phyloP scores from a whole-genome alignment of 2,113 vertebrate genomes.

The Cyanocitta stelleri region DNA sequence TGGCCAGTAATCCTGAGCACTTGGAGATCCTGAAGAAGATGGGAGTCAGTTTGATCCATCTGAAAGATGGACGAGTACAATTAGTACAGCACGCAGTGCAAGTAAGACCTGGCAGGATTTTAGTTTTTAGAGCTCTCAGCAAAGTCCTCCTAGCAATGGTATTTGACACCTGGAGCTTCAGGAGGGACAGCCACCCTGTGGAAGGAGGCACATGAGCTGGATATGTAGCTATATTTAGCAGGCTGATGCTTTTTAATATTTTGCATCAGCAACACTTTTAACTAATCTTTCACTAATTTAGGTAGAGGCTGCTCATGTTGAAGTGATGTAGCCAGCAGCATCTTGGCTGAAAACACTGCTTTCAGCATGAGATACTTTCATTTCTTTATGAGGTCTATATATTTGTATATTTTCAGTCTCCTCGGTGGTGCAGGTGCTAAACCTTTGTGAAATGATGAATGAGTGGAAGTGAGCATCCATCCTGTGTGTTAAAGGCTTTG shows the following conservation, averaged over 20 bases:
- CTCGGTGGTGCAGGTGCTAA: neutral
- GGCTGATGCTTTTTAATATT: neutral
- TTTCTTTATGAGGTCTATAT: neutral
- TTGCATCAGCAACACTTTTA: neutral
- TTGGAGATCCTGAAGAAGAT: slow-evolving; percentile 95
- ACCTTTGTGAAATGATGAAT: neutral
- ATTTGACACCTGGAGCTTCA: neutral
- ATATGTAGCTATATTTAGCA: neutral
- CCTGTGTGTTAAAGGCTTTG: neutral
- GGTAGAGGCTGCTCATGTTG: neutral
- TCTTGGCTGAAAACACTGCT: neutral
- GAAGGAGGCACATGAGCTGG: neutral
- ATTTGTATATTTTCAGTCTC: neutral
- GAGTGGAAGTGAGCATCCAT: neutral
- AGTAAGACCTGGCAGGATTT: slow-evolving; percentile 70
- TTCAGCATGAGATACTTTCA: neutral
- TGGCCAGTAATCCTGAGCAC: slow-evolving; percentile 97
- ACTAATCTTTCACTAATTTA: neutral
- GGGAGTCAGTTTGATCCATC: slow-evolving; percentile 97
- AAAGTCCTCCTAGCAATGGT: neutral
- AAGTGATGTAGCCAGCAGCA: neutral
- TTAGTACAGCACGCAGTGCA: slow-evolving; percentile 95
- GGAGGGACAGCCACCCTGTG: neutral
- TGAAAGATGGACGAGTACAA: slow-evolving; percentile 96
- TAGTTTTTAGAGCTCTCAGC: neutral